Base-by-base conservation (phyloP, 2,888 invertebrate species). In the Odontocerum albicorne region DNA sequence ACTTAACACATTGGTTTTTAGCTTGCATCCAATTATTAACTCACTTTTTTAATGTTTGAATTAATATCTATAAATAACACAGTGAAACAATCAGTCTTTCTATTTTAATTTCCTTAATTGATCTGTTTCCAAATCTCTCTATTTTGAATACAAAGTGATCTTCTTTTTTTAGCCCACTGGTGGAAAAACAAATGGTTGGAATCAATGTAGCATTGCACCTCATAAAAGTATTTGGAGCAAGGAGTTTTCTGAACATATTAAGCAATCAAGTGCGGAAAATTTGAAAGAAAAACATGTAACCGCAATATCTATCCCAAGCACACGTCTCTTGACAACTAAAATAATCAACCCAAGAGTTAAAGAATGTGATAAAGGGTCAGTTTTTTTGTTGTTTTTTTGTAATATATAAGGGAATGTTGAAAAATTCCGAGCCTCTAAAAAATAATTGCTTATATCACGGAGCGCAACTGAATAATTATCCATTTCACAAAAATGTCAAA, bases 161-260 rank as follows among this genome's bases (percentile, higher is more conserved):
- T 45, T 32, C 19, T 32, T n/a, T 27, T 43, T 36, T 45, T 65
- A 77, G 77, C 65, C 61, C 12, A 64, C 62, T 10, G 64, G 66
- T 32, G 64, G 71, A 10, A 76, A 72, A 66, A 73, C 72, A 0
- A 66, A 61, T 27, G 69, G 66, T 55, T 78, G 77, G 77, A 72
- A 71, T 58, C 71, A 73, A 1, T 68, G 65, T 54, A 67, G 65
- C 0, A 58, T 70, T 6, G 69, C 75, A 0, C 61, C 67, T 0
- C 75, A 79, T 49, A 74, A 75, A 0, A 78, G 76, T 60, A 79
- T 81, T 22, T 81, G 80, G 80, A 68, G 65, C 2, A 59, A 63
- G 10, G 67, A 67, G 3, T 80, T 70, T 58, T 60, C 35, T 4
- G 49, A 64, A 1, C 61, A 73, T 55, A 44, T 74, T 0, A 31